Conservation (phyloP, 2,797 vertebrate genomes). For the Poecilia wingei region DNA sequence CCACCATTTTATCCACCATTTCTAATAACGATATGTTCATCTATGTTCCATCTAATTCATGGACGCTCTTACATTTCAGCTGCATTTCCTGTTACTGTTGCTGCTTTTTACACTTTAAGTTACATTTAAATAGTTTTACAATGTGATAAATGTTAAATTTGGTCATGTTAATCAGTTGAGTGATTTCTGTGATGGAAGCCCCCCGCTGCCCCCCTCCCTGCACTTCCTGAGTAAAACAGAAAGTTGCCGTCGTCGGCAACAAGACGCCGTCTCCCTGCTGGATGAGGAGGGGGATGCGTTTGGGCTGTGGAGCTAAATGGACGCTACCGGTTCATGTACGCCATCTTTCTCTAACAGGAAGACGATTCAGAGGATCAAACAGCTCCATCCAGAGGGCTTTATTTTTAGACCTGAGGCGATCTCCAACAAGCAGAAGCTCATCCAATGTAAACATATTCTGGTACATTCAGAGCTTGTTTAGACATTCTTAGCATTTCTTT, state of each 20-base stretch:
- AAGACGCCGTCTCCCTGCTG: slow-evolving; percentile 64
- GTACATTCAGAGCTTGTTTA: slow-evolving; percentile 74
- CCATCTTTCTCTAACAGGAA: slow-evolving; percentile 46
- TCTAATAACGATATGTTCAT: background rate
- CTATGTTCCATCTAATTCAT: background rate
- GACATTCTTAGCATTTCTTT: slow-evolving; percentile 71
- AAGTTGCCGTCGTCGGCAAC: slow-evolving; percentile 69
- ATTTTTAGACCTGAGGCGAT: slow-evolving; percentile 73
- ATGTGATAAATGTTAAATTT: too few species aligned
- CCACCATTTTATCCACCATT: too few species aligned
- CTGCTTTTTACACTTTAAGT: background rate
- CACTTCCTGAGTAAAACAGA: slow-evolving; percentile 73
- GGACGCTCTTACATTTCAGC: background rate
- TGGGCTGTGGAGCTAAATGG: slow-evolving; percentile 29
- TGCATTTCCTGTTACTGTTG: background rate
- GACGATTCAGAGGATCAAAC: slow-evolving; percentile 39
- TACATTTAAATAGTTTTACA: background rate
- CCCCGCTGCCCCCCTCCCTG: slow-evolving; percentile 38
- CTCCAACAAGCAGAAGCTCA: slow-evolving; percentile 53
- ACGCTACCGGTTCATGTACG: slow-evolving; percentile 24
- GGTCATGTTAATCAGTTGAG: background rate
- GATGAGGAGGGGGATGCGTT: slow-evolving; percentile 28
- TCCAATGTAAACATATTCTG: slow-evolving; percentile 79
- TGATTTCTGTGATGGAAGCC: slow-evolving; percentile 8
- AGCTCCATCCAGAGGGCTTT: slow-evolving; percentile 58